phyloP scores from a whole-genome alignment of 2,888 invertebrate genomes.

The Lissonota sp. region DNA sequence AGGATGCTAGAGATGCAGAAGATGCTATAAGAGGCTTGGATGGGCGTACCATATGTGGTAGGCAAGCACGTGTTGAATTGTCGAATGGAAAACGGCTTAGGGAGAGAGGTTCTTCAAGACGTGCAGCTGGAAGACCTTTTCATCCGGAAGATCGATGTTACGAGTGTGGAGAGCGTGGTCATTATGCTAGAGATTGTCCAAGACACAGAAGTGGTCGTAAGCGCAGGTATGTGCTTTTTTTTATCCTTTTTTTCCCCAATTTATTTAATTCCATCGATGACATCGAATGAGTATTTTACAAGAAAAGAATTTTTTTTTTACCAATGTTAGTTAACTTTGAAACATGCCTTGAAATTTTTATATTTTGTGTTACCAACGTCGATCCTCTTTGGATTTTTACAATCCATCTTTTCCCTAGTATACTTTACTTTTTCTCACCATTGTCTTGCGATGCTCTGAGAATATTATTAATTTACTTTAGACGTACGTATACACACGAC shows the following conservation, averaged over 20 bases:
- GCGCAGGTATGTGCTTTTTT: slow-evolving; percentile 62
- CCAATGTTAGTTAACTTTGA: too few species aligned
- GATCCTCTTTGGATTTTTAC: too few species aligned
- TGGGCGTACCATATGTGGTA: slow-evolving; percentile 94
- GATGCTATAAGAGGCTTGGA: slow-evolving; percentile 93
- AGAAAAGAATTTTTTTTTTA: not conserved
- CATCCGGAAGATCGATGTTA: slow-evolving; percentile 97
- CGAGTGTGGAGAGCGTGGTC: slow-evolving; percentile 96
- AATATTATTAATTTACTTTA: too few species aligned
- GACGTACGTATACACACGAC: too few species aligned
- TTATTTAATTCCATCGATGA: not conserved
- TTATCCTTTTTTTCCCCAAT: not conserved
- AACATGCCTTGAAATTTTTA: too few species aligned
- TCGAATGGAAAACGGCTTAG: slow-evolving; percentile 92
- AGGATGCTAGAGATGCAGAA: slow-evolving; percentile 96
- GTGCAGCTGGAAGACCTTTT: slow-evolving; percentile 88
- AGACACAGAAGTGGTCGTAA: slow-evolving; percentile 84
- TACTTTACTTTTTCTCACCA: too few species aligned
- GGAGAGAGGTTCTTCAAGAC: slow-evolving; percentile 86
- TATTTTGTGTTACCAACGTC: too few species aligned
- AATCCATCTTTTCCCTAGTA: too few species aligned
- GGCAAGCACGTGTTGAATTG: slow-evolving; percentile 95
- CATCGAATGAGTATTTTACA: not conserved
- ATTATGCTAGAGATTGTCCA: slow-evolving; percentile 96
- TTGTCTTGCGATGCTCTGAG: too few species aligned